phyloP scores from a whole-genome alignment of 2,888 invertebrate genomes.

The Agrochola lota region DNA sequence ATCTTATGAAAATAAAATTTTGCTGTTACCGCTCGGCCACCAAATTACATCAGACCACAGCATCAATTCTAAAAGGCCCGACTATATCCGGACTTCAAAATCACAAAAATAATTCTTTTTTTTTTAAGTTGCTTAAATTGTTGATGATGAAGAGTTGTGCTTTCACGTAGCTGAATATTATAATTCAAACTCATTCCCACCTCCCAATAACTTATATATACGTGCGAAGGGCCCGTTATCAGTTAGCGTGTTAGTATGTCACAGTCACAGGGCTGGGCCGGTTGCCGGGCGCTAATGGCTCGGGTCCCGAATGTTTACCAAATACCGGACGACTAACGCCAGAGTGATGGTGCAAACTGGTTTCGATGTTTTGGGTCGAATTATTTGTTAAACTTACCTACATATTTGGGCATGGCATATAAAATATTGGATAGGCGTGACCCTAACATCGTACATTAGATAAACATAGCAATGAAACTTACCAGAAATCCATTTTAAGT shows the following conservation, averaged over 20 bases:
- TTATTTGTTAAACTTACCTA: conserved; percentile 12
- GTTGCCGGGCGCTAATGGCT: conserved; percentile 65
- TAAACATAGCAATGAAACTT: neutral
- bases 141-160: neutral
- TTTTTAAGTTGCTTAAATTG: neutral
- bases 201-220: conserved; percentile 26
- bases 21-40: neutral
- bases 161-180: conserved; percentile 34
- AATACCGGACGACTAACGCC: conserved; percentile 41
- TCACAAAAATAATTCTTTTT: neutral
- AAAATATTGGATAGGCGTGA: neutral
- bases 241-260: conserved; percentile 70
- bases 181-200: conserved; percentile 10
- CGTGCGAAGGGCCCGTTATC: conserved; percentile 62
- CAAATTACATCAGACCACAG: neutral
- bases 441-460: neutral
- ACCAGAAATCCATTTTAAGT: neutral
- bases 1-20: neutral
- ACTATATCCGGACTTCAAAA: neutral
- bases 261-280: conserved; percentile 73
- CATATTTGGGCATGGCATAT: neutral
- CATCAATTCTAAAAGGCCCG: neutral
- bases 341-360: conserved; percentile 52
- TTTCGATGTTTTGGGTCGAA: conserved; percentile 51
- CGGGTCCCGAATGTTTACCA: conserved; percentile 58